A percentile compares a stretch with the other conserved stretches of the same genome.
phyloP scores from a whole-genome alignment of 2,888 invertebrate species.

The Apomyelois bistriatella region DNA sequence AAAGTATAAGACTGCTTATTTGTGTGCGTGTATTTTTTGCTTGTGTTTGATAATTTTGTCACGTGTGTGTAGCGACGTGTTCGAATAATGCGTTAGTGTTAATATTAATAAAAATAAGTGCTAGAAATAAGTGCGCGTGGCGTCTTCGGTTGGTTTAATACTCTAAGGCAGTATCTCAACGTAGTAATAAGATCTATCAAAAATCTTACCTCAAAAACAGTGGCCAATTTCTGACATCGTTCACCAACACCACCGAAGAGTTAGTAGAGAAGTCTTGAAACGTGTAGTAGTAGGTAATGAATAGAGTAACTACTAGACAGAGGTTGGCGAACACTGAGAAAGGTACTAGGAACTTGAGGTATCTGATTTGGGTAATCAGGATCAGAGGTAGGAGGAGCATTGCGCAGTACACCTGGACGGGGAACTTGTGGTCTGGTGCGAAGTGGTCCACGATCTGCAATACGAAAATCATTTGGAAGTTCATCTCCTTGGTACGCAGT shows the following conservation, averaged over 20 bases:
- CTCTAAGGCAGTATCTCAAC: no score
- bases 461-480: no score
- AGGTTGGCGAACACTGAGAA: slow-evolving; percentile 85
- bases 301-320: slow-evolving; percentile 78
- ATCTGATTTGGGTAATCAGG: slow-evolving; percentile 83
- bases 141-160: no score
- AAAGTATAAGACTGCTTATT: no score
- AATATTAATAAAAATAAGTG: no score
- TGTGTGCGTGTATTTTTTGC: no score
- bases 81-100: no score
- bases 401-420: slow-evolving; percentile 82
- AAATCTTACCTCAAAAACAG: slow-evolving; percentile 85
- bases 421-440: slow-evolving; percentile 53
- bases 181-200: no score
- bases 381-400: slow-evolving; percentile 84
- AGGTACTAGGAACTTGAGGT: slow-evolving; percentile 87
- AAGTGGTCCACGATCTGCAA: slow-evolving; percentile 77
- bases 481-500: no score
- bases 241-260: slow-evolving; percentile 49
- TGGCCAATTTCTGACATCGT: slow-evolving; percentile 82
- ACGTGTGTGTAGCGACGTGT: no score
- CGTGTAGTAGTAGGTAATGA: slow-evolving; percentile 90
- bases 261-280: slow-evolving; percentile 73
- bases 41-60: no score
- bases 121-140: no score